These are phyloP conservation scores for Synodontis membranacea DNA, from an alignment of 2,113 vertebrate genomes.

Conservation along the genomic window DNA sequence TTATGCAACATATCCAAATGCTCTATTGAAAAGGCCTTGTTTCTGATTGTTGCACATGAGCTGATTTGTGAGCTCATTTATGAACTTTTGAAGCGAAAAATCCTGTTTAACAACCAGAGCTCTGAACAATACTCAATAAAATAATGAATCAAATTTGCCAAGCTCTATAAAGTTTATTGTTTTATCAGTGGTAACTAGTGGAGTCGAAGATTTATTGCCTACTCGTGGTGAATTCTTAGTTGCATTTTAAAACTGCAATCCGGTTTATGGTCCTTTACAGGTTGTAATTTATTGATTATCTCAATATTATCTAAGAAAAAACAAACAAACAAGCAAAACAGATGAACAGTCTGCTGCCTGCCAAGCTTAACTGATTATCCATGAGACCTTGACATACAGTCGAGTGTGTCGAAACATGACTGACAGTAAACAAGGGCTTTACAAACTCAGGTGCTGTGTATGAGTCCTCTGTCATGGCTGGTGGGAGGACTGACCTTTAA, in stretches of 20 bases:
- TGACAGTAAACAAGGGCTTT: background rate
- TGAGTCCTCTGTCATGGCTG: conserved; percentile 13
- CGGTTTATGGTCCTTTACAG: background rate
- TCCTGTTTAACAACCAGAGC: background rate
- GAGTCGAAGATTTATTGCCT: background rate
- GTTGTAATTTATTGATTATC: background rate
- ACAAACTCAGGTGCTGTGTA: background rate
- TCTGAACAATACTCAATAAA: background rate
- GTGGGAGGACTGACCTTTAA: conserved; percentile 24
- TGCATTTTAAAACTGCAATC: background rate
- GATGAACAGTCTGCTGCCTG: background rate
- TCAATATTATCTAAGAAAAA: background rate
- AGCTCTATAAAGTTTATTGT: background rate
- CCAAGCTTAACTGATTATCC: conserved; percentile 1
- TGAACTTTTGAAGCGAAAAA: background rate
- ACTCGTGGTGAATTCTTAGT: background rate
- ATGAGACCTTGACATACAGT: conserved; percentile 4
- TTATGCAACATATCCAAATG: background rate
- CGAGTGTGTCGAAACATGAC: conserved; percentile 7
- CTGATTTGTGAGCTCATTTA: background rate
- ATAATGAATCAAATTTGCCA: conserved; percentile 3
- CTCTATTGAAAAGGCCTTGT: background rate
- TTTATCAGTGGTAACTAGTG: background rate
- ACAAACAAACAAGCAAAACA: background rate
- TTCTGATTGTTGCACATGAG: background rate